A percentile compares a stretch with the other conserved stretches of the same genome.
Evolutionary conservation across 2,113 vertebrate species (phyloP).

Genomic region (Oxyruncus cristatus): DNA sequence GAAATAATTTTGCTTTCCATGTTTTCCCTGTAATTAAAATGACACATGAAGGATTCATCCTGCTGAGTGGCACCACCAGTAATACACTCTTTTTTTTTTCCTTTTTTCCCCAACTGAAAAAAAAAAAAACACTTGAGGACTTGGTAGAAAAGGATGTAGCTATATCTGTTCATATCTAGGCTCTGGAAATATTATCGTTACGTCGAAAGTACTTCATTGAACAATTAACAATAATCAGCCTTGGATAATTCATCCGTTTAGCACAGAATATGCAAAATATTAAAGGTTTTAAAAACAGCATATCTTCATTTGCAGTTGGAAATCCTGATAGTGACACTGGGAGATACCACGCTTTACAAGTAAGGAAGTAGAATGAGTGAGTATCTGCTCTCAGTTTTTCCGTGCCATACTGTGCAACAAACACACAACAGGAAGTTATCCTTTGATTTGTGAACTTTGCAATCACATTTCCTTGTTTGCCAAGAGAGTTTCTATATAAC

Average conservation of each 20-base stretch:
- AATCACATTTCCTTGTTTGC: background rate
- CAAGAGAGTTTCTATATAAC: background rate
- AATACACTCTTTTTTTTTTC: background rate
- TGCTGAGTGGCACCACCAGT: background rate
- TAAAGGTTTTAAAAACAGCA: background rate
- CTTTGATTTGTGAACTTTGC: background rate
- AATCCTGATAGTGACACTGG: background rate
- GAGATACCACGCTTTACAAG: background rate
- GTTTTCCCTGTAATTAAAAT: slow-evolving; percentile 12
- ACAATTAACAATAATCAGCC: background rate
- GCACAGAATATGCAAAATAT: background rate
- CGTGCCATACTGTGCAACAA: background rate
- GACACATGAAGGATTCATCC: background rate
- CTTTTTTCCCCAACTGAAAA: background rate
- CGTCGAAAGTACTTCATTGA: background rate
- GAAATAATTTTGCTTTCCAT: background rate
- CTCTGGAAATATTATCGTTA: background rate
- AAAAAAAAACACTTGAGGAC: background rate
- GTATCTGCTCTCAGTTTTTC: background rate
- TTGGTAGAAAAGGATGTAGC: background rate
- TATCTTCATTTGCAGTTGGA: background rate
- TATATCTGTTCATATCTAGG: background rate
- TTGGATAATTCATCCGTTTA: background rate
- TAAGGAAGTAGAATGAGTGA: background rate
- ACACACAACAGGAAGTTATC: background rate